Conservation (phyloP, 2,888 invertebrate genomes). For the Pammene fasciana region DNA sequence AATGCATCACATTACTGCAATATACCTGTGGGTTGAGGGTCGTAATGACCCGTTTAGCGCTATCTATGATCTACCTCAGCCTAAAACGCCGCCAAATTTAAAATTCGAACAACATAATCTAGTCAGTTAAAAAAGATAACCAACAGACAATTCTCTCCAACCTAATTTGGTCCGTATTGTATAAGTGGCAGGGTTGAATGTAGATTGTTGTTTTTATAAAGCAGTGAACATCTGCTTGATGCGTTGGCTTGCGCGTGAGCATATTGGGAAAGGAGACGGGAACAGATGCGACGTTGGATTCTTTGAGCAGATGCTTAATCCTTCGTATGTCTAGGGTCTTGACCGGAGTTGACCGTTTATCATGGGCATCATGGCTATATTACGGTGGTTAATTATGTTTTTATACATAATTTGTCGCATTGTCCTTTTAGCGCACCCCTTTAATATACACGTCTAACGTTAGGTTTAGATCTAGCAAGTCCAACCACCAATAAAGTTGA, state of each 20-base stretch:
- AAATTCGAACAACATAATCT: conserved; percentile 80
- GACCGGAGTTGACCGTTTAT: conserved; percentile 7
- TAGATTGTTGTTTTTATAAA: conserved; percentile 44
- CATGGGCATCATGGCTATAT: neutral
- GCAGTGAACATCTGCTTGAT: conserved; percentile 73
- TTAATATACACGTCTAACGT: no score
- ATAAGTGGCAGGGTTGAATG: conserved; percentile 37
- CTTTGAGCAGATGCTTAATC: conserved; percentile 81
- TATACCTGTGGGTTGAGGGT: conserved; percentile 60
- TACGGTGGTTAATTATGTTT: neutral
- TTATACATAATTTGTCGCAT: no score
- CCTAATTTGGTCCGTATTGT: conserved; percentile 42
- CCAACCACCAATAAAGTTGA: no score
- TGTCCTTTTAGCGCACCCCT: no score
- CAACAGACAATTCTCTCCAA: conserved; percentile 35
- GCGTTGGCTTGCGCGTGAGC: conserved; percentile 66
- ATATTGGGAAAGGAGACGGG: conserved; percentile 74
- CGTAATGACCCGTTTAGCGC: conserved; percentile 75
- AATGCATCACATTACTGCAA: conserved; percentile 69
- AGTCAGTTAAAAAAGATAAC: conserved; percentile 59
- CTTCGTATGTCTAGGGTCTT: conserved; percentile 63
- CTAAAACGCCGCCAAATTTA: conserved; percentile 73
- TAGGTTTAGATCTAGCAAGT: no score
- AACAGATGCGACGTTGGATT: conserved; percentile 82
- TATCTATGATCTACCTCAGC: conserved; percentile 70